Evolutionary conservation across 2,113 vertebrate genomes (phyloP).

Genomic region (Hystrix cristata): DNA sequence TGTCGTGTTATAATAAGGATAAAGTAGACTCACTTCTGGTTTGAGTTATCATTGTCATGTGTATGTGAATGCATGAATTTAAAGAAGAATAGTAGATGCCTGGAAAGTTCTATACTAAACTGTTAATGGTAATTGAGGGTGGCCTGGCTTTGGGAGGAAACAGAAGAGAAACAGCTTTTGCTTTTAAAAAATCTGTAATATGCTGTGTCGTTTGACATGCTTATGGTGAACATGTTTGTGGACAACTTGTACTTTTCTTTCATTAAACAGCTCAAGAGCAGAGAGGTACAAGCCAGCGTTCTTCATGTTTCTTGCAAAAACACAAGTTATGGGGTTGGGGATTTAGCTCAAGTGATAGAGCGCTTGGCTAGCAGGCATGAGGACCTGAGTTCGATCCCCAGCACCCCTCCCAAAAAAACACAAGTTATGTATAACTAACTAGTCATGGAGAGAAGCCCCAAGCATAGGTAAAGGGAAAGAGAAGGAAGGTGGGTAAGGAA

Average conservation of each 20-base stretch:
- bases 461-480: neutral
- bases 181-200: conserved; percentile 13
- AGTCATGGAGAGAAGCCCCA: neutral
- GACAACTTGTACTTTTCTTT: neutral
- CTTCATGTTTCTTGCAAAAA: neutral
- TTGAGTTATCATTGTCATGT: neutral
- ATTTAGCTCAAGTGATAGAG: no score
- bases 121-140: conserved; percentile 22
- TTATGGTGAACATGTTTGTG: neutral
- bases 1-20: neutral
- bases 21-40: neutral
- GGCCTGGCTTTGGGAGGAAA: neutral
- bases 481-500: neutral
- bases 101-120: neutral
- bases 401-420: no score
- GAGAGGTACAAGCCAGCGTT: neutral
- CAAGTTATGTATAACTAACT: rapidly evolving
- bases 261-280: neutral
- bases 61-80: neutral
- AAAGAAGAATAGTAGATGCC: neutral
- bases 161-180: neutral
- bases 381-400: no score
- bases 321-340: no score
- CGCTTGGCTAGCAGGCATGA: no score
- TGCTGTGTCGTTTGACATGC: neutral